These are phyloP conservation scores for Morelia viridis DNA, from an alignment of 2,797 vertebrate genomes.

Conservation along the genomic window DNA sequence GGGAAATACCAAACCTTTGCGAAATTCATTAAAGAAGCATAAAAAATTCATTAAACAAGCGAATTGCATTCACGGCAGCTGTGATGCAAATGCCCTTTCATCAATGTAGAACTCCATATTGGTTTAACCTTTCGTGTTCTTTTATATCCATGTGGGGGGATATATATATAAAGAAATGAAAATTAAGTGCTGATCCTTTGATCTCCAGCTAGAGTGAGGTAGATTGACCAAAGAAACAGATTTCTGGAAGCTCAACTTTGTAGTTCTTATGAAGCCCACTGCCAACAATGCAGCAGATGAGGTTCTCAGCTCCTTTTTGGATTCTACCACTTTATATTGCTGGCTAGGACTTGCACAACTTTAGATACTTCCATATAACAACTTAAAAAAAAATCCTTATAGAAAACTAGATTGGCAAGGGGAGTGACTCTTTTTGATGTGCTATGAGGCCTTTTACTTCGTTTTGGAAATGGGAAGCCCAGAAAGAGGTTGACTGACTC, in stretches of 20 bases:
- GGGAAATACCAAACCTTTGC: conserved; percentile 87
- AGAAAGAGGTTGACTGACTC: background rate
- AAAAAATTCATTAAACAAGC: conserved; percentile 98
- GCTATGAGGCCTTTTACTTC: background rate
- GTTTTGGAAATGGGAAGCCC: background rate
- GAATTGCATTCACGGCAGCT: conserved; percentile 84
- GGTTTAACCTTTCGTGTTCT: conserved; percentile 89
- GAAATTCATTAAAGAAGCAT: conserved; percentile 99
- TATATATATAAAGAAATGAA: conserved; percentile 78
- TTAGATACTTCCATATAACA: background rate
- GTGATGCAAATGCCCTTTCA: conserved; percentile 86
- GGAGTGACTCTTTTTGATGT: background rate
- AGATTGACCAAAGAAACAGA: conserved; percentile 78
- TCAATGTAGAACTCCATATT: conserved; percentile 86
- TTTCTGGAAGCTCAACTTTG: conserved; percentile 73
- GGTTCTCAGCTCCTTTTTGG: conserved; percentile 58
- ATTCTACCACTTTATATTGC: conserved; percentile 53
- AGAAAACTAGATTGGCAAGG: background rate
- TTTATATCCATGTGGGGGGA: conserved; percentile 78
- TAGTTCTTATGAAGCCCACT: conserved; percentile 61
- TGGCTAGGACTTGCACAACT: conserved; percentile 36
- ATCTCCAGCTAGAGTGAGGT: conserved; percentile 73
- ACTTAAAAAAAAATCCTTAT: background rate
- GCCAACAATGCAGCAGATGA: conserved; percentile 45
- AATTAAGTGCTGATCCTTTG: conserved; percentile 80